phyloP scores from a whole-genome alignment of 53 echinoderm and acorn worm genomes.

The Astropecten irregularis region DNA sequence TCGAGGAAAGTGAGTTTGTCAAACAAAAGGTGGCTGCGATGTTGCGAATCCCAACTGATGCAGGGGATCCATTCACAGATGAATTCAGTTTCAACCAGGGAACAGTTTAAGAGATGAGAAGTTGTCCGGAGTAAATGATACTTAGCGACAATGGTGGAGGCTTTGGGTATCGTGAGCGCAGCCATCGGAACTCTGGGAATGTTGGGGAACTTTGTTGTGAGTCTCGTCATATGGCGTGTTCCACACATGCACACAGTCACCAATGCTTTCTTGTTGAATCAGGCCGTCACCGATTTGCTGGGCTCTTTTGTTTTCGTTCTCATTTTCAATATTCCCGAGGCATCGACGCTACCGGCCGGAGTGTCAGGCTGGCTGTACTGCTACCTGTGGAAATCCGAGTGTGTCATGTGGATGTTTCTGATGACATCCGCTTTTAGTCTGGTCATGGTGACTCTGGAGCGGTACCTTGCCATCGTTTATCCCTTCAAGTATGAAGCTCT shows the following conservation, averaged over 20 bases:
- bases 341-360: neutral
- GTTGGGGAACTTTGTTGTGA: slow-evolving; percentile 24
- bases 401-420: slow-evolving; percentile 31
- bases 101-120: too few species aligned
- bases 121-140: neutral
- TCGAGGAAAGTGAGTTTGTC: too few species aligned
- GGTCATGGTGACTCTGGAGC: too few species aligned
- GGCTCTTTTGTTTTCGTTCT: slow-evolving; percentile 7
- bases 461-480: too few species aligned
- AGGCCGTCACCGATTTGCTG: slow-evolving; percentile 22
- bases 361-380: slow-evolving; percentile 35
- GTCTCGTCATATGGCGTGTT: slow-evolving; percentile 17
- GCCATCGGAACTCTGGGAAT: slow-evolving; percentile 8
- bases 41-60: too few species aligned
- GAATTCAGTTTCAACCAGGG: too few species aligned
- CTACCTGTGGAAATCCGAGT: slow-evolving; percentile 32
- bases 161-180: slow-evolving; percentile 17
- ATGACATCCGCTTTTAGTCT: slow-evolving; percentile 21
- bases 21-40: too few species aligned
- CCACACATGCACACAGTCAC: slow-evolving; percentile 39
- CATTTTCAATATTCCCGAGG: slow-evolving; percentile 14
- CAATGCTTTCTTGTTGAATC: slow-evolving; percentile 21
- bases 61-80: too few species aligned
- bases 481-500: slow-evolving; percentile 23
- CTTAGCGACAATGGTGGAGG: neutral